These are phyloP conservation scores for Nyctereutes procyonoides DNA, from an alignment of 2,113 vertebrate species.

Conservation along the genomic window DNA sequence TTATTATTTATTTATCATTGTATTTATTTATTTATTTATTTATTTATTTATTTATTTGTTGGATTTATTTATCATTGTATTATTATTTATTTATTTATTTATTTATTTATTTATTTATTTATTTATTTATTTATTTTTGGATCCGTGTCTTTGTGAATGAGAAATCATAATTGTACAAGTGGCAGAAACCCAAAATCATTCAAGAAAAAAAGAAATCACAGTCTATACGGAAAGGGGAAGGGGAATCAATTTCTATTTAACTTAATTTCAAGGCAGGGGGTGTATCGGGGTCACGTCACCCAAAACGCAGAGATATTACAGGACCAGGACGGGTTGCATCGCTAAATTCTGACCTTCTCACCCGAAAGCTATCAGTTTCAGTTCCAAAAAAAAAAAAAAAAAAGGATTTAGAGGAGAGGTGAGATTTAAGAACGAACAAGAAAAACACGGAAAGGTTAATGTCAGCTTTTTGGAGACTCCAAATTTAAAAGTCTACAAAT, in stretches of 20 bases:
- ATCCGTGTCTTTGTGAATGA: neutral
- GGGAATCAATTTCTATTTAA: neutral
- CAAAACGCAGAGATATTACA: neutral
- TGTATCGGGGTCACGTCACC: neutral
- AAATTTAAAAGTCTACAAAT: neutral
- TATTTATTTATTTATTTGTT: too few species aligned
- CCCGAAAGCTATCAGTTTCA: neutral
- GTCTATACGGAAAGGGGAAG: neutral
- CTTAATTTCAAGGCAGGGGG: neutral
- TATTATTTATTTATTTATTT: too few species aligned
- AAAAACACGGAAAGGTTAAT: neutral
- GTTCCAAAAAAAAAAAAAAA: neutral
- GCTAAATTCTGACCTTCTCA: neutral
- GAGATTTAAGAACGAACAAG: neutral
- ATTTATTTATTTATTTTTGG: too few species aligned
- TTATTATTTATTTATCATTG: too few species aligned
- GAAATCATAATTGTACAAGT: neutral
- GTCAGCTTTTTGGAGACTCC: neutral
- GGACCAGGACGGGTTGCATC: fast-evolving
- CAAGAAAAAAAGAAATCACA: neutral
- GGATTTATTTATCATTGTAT: too few species aligned
- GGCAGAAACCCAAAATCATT: slow-evolving; percentile 27
- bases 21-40: too few species aligned
- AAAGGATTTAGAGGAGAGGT: neutral
- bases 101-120: too few species aligned